A percentile compares a stretch with the other conserved stretches of the same genome.
Conservation (phyloP, 2,797 vertebrate species). For the Acanthurus leucopareius region DNA sequence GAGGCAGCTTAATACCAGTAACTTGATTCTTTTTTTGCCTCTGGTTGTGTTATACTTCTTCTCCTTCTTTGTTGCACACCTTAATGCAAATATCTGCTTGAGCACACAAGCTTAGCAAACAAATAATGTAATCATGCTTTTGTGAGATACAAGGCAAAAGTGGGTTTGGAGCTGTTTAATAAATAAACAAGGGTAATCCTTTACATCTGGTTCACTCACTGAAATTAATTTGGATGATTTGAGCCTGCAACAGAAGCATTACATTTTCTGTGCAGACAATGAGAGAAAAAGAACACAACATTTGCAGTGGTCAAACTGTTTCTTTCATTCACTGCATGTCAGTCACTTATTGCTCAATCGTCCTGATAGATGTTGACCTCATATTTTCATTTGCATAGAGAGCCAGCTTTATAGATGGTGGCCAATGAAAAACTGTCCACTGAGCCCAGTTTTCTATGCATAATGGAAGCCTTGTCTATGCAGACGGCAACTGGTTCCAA, state of each 20-base stretch:
- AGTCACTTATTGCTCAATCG: constrained; percentile 24
- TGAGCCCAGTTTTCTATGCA: constrained; percentile 19
- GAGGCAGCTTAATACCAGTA: background rate
- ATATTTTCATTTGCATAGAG: constrained; percentile 53
- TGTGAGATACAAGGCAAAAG: background rate
- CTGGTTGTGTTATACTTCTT: background rate
- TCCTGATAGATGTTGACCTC: constrained; percentile 25
- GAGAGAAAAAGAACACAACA: background rate
- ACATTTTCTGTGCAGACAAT: background rate
- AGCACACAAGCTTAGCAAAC: constrained; percentile 24
- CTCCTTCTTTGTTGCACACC: background rate
- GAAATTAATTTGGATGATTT: background rate
- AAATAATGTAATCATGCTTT: background rate
- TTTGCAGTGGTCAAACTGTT: background rate
- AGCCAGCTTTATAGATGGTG: constrained; percentile 52
- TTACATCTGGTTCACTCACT: background rate
- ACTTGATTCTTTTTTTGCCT: background rate
- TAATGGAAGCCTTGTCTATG: constrained; percentile 65
- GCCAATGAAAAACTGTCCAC: constrained; percentile 5
- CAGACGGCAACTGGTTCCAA: constrained; percentile 55
- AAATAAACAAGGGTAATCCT: background rate
- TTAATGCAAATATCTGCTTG: constrained; percentile 35
- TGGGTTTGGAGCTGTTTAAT: background rate
- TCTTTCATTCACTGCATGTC: background rate
- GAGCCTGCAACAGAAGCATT: background rate